Evolutionary conservation across 2,888 invertebrate species (phyloP).

Genomic region (Chloroclystis v-ata): DNA sequence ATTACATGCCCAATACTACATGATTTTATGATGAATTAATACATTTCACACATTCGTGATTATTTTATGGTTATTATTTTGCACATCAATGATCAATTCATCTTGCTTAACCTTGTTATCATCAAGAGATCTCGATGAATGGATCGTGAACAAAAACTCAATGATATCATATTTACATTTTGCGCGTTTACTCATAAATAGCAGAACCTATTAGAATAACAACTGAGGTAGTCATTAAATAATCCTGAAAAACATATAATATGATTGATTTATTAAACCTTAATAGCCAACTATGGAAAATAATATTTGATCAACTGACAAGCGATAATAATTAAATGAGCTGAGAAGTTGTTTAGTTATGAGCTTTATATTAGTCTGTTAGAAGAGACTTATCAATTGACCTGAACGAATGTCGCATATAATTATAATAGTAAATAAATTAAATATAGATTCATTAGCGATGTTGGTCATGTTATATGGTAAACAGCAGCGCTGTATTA

Average conservation of each 20-base stretch:
- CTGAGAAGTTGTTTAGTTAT: no score
- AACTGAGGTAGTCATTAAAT: background rate
- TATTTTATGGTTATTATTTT: conserved; percentile 6
- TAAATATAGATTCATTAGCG: background rate
- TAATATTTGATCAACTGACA: no score
- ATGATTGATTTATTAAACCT: background rate
- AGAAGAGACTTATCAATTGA: no score
- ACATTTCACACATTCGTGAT: conserved; percentile 4
- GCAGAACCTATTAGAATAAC: background rate
- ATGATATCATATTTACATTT: conserved; percentile 6
- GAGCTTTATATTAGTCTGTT: background rate
- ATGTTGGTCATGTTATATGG: conserved; percentile 3
- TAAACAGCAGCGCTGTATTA: conserved; percentile 18
- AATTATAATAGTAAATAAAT: no score
- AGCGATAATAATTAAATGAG: no score
- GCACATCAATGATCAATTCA: conserved; percentile 2
- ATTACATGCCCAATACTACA: conserved; percentile 9
- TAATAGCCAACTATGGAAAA: no score
- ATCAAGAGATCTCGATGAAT: conserved; percentile 5
- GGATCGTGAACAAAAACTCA: conserved; percentile 3
- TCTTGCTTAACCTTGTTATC: conserved; percentile 5
- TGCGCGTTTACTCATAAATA: background rate
- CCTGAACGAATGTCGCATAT: no score
- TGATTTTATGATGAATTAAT: conserved; percentile 7
- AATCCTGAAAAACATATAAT: background rate